Conservation (phyloP, 2,797 vertebrate species). For the Sebastiscus tertius region DNA sequence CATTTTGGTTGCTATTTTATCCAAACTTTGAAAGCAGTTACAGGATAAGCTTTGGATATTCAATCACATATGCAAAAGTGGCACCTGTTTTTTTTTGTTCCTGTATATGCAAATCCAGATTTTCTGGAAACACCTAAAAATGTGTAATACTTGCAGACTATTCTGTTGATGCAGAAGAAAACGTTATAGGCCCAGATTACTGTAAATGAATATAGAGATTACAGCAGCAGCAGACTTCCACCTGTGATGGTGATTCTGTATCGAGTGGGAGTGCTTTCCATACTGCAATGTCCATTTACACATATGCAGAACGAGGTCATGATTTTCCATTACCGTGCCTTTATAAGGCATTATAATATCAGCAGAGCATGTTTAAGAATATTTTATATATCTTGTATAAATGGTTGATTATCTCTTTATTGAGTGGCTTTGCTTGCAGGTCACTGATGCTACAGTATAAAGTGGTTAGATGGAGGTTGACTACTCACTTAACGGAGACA, state of each 20-base stretch:
- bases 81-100: background rate
- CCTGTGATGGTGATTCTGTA: conserved; percentile 25
- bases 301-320: background rate
- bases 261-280: conserved; percentile 3
- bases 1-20: conserved; percentile 8
- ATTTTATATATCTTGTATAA: background rate
- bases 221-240: conserved; percentile 11
- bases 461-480: background rate
- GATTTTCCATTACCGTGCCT: background rate
- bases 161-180: conserved; percentile 2
- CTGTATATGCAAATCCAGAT: conserved; percentile 16
- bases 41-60: conserved; percentile 26
- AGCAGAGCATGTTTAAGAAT: background rate
- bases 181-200: background rate
- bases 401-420: background rate
- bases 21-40: conserved; percentile 6
- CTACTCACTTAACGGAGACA: background rate
- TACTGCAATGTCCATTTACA: conserved; percentile 9
- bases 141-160: background rate
- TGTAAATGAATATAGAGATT: conserved; percentile 3
- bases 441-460: background rate
- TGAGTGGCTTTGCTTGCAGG: background rate
- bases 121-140: conserved; percentile 6
- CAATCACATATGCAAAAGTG: conserved; percentile 12
- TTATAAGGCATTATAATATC: background rate